Base-by-base conservation (phyloP, 1,140 invertebrate genomes). In the Saccostrea cuccullata region DNA sequence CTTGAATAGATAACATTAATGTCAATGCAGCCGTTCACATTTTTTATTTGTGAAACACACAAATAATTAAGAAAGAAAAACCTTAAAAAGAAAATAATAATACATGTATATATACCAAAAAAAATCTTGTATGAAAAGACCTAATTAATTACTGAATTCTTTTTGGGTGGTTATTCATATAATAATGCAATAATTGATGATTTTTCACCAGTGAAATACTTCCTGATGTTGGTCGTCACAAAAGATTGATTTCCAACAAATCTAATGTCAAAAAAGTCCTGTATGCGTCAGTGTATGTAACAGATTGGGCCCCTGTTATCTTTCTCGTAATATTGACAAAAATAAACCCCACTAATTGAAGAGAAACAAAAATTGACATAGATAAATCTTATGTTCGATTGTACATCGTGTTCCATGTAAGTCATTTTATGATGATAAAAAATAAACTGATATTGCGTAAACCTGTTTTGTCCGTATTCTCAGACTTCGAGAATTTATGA, bases 211-310 rank as follows among this genome's bases (percentile, higher is more conserved):
- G n/a, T 77, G n/a, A 2, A 67, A 36, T 36, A 26, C 30, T 36
- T 36, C 70, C 26, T 30, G 3, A 36, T 77, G 26, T 26, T 77
- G 13, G 23, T 36, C 70, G 70, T 26, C 26, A 36, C 23, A 13
- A 20, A 77, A 77, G 70, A 77, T 77, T 77, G 70, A 77, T 77
- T 77, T 77, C 30, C 70, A 30, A 77, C 70, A 77, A 64, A 77
- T 30, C 26, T 13, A 12, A 77, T 13, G 36, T 77, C 70, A 30
- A 6, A 77, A 30, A 77, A 77, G 70, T 30, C 26, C 70, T 30
- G 70, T 30, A 30, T 77, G 8, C 70, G 70, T 73, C 70, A 77
- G 11, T 77, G 8, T 36, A 36, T 77, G 26, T 26, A 77, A 77
- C 70, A 77, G 70, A 77, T 77, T 77, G 11, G 3, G 26, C 58